Conservation (phyloP, 2,113 vertebrate genomes). For the Istiophorus platypterus region DNA sequence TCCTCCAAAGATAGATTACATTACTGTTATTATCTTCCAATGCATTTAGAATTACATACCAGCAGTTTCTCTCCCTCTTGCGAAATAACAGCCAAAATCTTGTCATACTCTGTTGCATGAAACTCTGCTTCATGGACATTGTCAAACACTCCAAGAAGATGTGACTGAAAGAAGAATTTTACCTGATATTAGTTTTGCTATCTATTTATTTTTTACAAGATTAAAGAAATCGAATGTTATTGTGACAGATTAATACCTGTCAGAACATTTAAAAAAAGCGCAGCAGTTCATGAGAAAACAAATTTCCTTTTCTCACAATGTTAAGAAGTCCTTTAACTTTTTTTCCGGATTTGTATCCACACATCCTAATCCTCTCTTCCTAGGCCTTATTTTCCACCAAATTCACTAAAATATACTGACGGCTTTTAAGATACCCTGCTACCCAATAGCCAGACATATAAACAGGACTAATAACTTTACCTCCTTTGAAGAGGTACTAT, state of each 20-base stretch:
- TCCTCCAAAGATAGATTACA: not conserved
- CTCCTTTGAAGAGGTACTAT: not conserved
- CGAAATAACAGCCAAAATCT: constrained; percentile 87
- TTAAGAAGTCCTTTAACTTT: not conserved
- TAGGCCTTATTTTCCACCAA: not conserved
- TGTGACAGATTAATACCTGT: not conserved
- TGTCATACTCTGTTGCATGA: constrained; percentile 89
- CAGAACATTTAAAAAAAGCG: not conserved
- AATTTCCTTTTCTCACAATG: not conserved
- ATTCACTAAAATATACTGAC: not conserved
- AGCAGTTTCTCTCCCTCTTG: constrained; percentile 90
- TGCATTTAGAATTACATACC: constrained; percentile 75
- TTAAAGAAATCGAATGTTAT: not conserved
- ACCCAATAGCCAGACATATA: not conserved
- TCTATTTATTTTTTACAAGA: not conserved
- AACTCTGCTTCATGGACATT: constrained; percentile 90
- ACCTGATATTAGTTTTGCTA: not conserved
- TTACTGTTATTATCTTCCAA: not conserved
- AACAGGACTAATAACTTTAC: not conserved
- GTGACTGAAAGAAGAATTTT: constrained; percentile 78
- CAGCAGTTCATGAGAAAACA: too few species aligned
- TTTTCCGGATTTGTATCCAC: not conserved
- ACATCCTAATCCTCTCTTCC: not conserved
- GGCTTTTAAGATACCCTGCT: not conserved
- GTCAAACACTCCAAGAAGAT: constrained; percentile 90